phyloP scores from a whole-genome alignment of 2,797 vertebrate species.

The Lateolabrax maculatus region DNA sequence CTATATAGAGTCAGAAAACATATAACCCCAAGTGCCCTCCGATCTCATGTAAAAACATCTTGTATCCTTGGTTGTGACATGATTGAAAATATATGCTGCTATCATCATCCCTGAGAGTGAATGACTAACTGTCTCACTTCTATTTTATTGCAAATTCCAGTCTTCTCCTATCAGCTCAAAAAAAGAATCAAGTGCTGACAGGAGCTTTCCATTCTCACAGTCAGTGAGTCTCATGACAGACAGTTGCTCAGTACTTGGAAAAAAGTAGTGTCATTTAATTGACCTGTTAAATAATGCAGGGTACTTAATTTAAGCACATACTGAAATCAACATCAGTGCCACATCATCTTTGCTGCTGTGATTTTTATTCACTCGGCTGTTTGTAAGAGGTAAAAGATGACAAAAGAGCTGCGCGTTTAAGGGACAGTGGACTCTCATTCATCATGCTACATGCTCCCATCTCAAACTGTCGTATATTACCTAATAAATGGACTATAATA shows the following conservation, averaged over 20 bases:
- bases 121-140: slow-evolving; percentile 64
- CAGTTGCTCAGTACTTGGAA: slow-evolving; percentile 35
- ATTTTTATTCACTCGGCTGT: background rate
- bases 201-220: slow-evolving; percentile 41
- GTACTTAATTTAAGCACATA: background rate
- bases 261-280: slow-evolving; percentile 25
- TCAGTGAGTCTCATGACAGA: slow-evolving; percentile 64
- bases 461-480: background rate
- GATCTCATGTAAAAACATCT: background rate
- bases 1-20: background rate
- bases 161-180: slow-evolving; percentile 26
- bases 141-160: slow-evolving; percentile 45
- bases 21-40: background rate
- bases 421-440: background rate
- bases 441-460: too few species aligned
- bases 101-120: slow-evolving; percentile 26
- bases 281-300: slow-evolving; percentile 9
- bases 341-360: background rate
- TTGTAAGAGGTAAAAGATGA: background rate
- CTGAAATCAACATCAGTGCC: background rate
- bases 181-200: slow-evolving; percentile 68
- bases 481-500: background rate
- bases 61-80: background rate
- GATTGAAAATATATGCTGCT: slow-evolving; percentile 12
- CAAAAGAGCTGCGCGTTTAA: background rate